Conservation (phyloP, 2,113 vertebrate species). For the Taurulus bubalis region DNA sequence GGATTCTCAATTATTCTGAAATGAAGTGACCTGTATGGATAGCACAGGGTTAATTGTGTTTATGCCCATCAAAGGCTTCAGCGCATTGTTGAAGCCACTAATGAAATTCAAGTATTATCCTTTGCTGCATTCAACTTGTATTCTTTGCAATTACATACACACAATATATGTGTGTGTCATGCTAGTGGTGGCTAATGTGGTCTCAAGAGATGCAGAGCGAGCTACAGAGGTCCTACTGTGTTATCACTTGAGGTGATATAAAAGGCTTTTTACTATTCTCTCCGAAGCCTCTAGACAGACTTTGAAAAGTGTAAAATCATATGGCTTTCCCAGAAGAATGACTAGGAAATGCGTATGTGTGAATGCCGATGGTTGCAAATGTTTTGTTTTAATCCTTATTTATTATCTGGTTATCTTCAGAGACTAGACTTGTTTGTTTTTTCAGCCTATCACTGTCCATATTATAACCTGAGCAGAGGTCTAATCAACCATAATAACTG, state of each 20-base stretch:
- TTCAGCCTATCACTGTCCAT: too few relatives aligned
- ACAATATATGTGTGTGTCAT: not conserved
- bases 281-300: not conserved
- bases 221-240: not conserved
- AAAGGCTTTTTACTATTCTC: not conserved
- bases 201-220: not conserved
- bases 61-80: slow-evolving; percentile 44
- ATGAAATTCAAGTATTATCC: slow-evolving; percentile 54
- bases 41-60: slow-evolving; percentile 61
- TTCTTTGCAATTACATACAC: not conserved
- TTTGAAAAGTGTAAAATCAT: not conserved
- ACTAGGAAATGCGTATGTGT: not conserved
- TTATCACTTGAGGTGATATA: not conserved
- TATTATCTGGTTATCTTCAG: not conserved
- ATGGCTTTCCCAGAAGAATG: not conserved
- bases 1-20: slow-evolving; percentile 52
- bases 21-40: slow-evolving; percentile 51
- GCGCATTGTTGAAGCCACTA: slow-evolving; percentile 25
- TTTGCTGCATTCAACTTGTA: not conserved
- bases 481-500: slow-evolving; percentile 2
- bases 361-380: not conserved
- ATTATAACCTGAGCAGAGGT: not conserved
- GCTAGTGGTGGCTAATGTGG: not conserved
- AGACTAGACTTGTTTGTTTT: not conserved
- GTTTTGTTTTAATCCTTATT: not conserved